These are phyloP conservation scores for Dicyrtomina minuta DNA, from an alignment of 2,888 invertebrate species.

Conservation along the genomic window DNA sequence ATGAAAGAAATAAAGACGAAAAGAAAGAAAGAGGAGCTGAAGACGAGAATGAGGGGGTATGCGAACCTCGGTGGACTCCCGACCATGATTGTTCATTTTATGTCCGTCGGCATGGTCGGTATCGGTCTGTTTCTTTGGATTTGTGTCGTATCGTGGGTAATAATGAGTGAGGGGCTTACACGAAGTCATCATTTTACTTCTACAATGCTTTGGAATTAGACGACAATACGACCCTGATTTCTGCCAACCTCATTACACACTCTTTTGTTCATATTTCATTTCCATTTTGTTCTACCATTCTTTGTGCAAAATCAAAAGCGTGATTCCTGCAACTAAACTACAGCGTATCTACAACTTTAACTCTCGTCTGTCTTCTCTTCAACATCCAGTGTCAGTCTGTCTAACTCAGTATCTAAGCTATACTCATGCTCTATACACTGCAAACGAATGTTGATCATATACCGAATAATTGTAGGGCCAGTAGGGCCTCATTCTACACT, in stretches of 20 bases:
- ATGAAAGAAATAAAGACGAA: not conserved
- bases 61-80: not conserved
- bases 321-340: not conserved
- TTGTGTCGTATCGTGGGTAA: slow-evolving; percentile 25
- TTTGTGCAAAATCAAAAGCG: slow-evolving; percentile 42
- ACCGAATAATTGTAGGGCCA: too few species aligned
- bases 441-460: too few species aligned
- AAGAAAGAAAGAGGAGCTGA: slow-evolving; percentile 11
- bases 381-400: not conserved
- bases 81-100: slow-evolving; percentile 22
- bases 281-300: slow-evolving; percentile 40
- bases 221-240: slow-evolving; percentile 53
- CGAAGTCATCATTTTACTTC: slow-evolving; percentile 25
- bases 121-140: slow-evolving; percentile 24
- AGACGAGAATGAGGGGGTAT: not conserved
- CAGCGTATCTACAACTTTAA: slow-evolving; percentile 3
- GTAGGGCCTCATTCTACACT: not conserved
- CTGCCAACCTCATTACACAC: slow-evolving; percentile 53
- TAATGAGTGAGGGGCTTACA: slow-evolving; percentile 31
- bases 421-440: not conserved
- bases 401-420: not conserved
- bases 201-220: slow-evolving; percentile 53
- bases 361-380: slow-evolving; percentile 25
- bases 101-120: not conserved
- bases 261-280: slow-evolving; percentile 51